These are phyloP conservation scores for Leucophenga montana DNA, from an alignment of 2,888 invertebrate genomes.

Conservation along the genomic window DNA sequence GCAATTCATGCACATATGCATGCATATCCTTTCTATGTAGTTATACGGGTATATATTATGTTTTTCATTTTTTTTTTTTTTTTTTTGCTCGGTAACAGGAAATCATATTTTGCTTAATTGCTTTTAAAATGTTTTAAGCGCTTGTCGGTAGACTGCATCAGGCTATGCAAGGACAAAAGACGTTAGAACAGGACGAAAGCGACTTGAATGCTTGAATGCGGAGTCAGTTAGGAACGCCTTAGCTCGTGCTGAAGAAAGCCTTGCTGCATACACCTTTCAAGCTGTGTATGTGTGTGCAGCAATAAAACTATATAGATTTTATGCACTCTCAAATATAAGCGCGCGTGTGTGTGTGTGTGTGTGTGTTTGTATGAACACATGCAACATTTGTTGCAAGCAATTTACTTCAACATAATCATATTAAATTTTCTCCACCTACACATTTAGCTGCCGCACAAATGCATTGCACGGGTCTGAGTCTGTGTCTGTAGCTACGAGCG, in stretches of 20 bases:
- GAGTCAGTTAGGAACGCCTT: background rate
- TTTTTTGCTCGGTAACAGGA: conserved; percentile 14
- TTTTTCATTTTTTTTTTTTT: background rate
- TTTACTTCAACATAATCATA: conserved; percentile 65
- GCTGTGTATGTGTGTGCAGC: conserved; percentile 15
- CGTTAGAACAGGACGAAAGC: background rate
- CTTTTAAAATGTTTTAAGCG: conserved; percentile 48
- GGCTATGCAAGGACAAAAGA: background rate
- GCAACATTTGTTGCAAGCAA: conserved; percentile 67
- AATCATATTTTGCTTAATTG: conserved; percentile 54
- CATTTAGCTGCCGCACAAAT: conserved; percentile 44
- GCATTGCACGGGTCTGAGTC: background rate
- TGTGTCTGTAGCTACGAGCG: conserved; percentile 12
- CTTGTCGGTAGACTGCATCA: background rate
- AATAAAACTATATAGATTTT: conserved; percentile 10
- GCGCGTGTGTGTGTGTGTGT: conserved; percentile 11
- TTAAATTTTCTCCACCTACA: conserved; percentile 63
- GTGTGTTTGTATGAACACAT: conserved; percentile 37
- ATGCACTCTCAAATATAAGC: conserved; percentile 24
- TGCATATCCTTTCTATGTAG: background rate
- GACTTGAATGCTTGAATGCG: background rate
- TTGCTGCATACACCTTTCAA: conserved; percentile 28
- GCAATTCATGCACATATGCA: background rate
- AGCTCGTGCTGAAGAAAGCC: background rate
- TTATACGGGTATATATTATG: background rate